phyloP scores from a whole-genome alignment of 2,113 vertebrate genomes.

The Semicossyphus pulcher region DNA sequence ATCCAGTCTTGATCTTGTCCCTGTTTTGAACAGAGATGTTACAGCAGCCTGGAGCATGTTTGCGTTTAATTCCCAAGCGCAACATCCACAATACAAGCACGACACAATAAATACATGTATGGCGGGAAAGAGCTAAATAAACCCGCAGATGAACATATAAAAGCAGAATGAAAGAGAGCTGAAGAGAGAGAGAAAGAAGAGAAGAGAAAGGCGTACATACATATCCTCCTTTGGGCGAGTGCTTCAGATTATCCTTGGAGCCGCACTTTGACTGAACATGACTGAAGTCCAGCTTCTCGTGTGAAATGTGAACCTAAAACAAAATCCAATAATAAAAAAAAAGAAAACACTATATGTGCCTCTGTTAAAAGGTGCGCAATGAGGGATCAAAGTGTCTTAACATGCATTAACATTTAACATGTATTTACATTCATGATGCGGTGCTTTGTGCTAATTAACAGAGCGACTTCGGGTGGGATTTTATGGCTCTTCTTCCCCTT shows the following conservation, averaged over 20 bases:
- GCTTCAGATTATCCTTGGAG: slow-evolving; percentile 85
- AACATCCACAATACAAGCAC: background rate
- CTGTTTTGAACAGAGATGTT: background rate
- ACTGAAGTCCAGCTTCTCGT: slow-evolving; percentile 79
- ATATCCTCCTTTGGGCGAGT: slow-evolving; percentile 77
- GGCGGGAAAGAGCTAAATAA: too few species aligned
- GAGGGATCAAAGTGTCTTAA: slow-evolving; percentile 14
- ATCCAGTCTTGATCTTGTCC: background rate
- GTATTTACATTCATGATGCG: too few species aligned
- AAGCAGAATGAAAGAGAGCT: slow-evolving; percentile 7
- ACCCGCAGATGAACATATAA: slow-evolving; percentile 40
- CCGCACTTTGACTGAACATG: slow-evolving; percentile 91
- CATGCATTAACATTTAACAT: slow-evolving; percentile 20
- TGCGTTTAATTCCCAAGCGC: slow-evolving; percentile 12
- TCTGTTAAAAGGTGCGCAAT: slow-evolving; percentile 25
- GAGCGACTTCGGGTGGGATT: too few species aligned
- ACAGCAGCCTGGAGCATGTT: background rate
- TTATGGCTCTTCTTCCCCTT: too few species aligned
- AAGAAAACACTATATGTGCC: slow-evolving; percentile 63
- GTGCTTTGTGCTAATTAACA: slow-evolving; percentile 12
- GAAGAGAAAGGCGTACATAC: slow-evolving; percentile 65
- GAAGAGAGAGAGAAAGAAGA: background rate
- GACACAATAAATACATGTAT: background rate
- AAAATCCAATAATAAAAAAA: slow-evolving; percentile 46
- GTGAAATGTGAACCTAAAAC: slow-evolving; percentile 76